These are phyloP conservation scores for Dolichoris vasculosae DNA, from an alignment of 1,140 invertebrate genomes.

Conservation along the genomic window DNA sequence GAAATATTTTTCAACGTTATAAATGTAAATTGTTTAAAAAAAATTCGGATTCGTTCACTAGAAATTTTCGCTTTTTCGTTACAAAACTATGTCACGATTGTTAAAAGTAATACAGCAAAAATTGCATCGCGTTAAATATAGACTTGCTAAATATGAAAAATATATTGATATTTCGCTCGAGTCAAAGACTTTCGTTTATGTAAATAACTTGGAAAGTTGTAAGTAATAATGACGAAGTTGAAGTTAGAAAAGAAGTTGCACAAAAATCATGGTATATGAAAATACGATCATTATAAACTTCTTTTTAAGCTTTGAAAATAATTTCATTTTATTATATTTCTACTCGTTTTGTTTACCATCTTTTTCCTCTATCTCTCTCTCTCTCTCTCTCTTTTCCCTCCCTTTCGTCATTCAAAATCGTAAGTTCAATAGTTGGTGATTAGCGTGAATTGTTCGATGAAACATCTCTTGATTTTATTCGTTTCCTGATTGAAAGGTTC, in stretches of 20 bases:
- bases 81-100: too few relatives aligned
- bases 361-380: not conserved
- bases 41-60: too few relatives aligned
- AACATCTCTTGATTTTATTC: too few relatives aligned
- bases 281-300: slow-evolving; percentile 39
- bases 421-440: not conserved
- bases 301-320: slow-evolving; percentile 34
- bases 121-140: too few relatives aligned
- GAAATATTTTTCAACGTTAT: too few relatives aligned
- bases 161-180: not conserved
- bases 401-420: too few relatives aligned
- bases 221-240: slow-evolving; percentile 22
- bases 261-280: slow-evolving; percentile 12
- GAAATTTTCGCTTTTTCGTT: too few relatives aligned
- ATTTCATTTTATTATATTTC: slow-evolving; percentile 28
- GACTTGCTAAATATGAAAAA: too few relatives aligned
- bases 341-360: not conserved
- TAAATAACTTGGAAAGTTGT: slow-evolving; percentile 27
- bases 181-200: not conserved
- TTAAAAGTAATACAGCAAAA: too few relatives aligned
- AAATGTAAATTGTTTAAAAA: too few relatives aligned
- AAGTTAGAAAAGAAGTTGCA: slow-evolving; percentile 7
- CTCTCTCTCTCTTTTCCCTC: too few relatives aligned
- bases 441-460: not conserved
- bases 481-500: too few relatives aligned